Conservation (phyloP, 2,888 invertebrate species). For the Euclidia mi region DNA sequence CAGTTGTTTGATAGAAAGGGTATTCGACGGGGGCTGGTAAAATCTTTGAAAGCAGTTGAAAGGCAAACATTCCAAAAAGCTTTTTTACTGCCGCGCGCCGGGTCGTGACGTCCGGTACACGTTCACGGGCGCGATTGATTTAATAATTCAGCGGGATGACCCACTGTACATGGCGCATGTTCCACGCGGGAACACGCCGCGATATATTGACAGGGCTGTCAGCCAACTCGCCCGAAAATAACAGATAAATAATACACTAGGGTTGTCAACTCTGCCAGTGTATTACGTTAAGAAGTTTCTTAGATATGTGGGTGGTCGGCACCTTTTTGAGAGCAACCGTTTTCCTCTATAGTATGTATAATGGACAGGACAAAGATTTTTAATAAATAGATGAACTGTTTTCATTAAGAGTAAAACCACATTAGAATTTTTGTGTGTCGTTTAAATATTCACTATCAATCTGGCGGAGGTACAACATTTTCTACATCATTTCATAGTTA, state of each 20-base stretch:
- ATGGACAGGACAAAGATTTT: too few species aligned
- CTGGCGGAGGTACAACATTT: too few species aligned
- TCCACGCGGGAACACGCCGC: constrained; percentile 25
- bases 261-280: constrained; percentile 18
- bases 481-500: too few species aligned
- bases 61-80: constrained; percentile 61
- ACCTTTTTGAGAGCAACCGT: not conserved
- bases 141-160: constrained; percentile 76
- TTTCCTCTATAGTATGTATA: not conserved
- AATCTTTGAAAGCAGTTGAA: constrained; percentile 53
- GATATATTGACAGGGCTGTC: constrained; percentile 37
- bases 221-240: constrained; percentile 23
- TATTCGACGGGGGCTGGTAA: constrained; percentile 43
- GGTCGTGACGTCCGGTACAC: constrained; percentile 57
- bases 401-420: too few species aligned
- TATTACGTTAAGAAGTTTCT: constrained; percentile 19
- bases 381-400: not conserved
- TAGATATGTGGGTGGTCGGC: not conserved
- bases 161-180: constrained; percentile 43
- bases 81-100: constrained; percentile 56
- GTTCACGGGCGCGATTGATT: constrained; percentile 69
- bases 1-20: constrained; percentile 51
- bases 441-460: too few species aligned
- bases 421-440: not conserved
- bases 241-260: constrained; percentile 38